A percentile compares a stretch with the other conserved stretches of the same genome.
Evolutionary conservation across 2,113 vertebrate genomes (phyloP).

Genomic region (Ciconia stormi): DNA sequence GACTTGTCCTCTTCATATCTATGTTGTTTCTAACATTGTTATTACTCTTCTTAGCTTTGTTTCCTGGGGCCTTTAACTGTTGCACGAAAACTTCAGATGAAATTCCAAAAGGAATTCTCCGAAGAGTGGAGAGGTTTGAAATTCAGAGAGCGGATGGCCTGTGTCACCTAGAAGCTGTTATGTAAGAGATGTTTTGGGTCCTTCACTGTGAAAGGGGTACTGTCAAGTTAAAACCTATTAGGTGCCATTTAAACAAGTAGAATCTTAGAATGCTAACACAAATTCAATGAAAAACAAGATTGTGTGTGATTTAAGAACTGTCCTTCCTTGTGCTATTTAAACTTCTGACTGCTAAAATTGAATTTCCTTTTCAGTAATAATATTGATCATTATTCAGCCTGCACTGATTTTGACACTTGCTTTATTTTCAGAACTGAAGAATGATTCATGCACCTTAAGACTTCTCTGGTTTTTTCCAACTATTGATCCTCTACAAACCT

Average conservation of each 20-base stretch:
- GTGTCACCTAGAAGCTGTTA: slow-evolving; percentile 73
- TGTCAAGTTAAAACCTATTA: not conserved
- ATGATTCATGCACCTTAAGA: not conserved
- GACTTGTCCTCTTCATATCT: not conserved
- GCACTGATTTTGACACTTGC: not conserved
- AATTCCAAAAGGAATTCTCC: slow-evolving; percentile 65
- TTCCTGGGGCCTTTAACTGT: slow-evolving; percentile 71
- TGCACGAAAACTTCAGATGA: slow-evolving; percentile 64
- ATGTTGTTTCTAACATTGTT: not conserved
- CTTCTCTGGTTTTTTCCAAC: not conserved
- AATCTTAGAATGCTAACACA: not conserved
- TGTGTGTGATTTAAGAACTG: not conserved
- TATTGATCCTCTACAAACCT: not conserved
- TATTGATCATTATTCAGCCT: not conserved
- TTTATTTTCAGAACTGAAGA: not conserved
- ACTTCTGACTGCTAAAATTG: not conserved
- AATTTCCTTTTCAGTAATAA: not conserved
- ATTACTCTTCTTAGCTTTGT: slow-evolving; percentile 67
- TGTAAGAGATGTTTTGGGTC: slow-evolving; percentile 67
- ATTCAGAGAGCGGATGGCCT: slow-evolving; percentile 67
- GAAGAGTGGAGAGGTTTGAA: slow-evolving; percentile 60
- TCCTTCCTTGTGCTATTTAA: not conserved
- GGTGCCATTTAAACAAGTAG: not conserved
- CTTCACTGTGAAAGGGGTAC: not conserved
- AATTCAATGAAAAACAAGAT: not conserved